Base-by-base conservation (phyloP, 2,797 vertebrate species). In the Poeciliopsis infans region DNA sequence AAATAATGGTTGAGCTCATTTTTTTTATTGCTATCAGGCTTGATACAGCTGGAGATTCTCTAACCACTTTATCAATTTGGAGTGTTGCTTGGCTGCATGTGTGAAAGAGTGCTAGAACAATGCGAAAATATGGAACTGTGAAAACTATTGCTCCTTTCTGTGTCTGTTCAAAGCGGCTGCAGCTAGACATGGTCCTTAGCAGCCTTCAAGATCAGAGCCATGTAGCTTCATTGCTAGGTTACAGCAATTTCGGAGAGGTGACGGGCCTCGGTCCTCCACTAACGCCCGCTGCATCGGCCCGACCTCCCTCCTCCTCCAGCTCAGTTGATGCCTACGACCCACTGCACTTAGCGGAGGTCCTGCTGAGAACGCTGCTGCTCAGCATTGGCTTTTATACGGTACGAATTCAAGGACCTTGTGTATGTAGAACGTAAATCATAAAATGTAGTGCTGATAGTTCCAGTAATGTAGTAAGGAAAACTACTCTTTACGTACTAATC, bases 201-300 rank as follows among this genome's bases (percentile, higher is more conserved):
- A 97, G 96, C 89, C 95, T 97, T 68, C 96, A 96, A 91, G 96
- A 97, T 82, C 96, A 97, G 92, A 95, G 94, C 88, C 96, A 97
- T 41, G 90, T 97, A 57, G 96, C 96, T 6, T 96, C 95, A 78
- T 88, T 97, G 66, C 89, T 97, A 3, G 96, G 96, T 28, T 96
- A 96, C 92, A 96, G 95, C 85, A 94, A 92, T 81, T 95, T 96
- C 47, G 95, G 95, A 55, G 96, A 97, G 73, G 87, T 93, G 68
- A 85, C 94, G 7, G 83, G 89, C 68, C 81, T 93, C 11, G 94
- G 92, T 45, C 85, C 92, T 12, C 88, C 93, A n/a, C 85, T 89
- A 71, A 90, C 92, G 10, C 90, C 92, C 2, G 86, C 88, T 16
- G 10, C 85, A 76, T 89, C 92, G 0, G 87, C 82, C 57, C 89